Conservation (phyloP, 2,113 vertebrate species). For the Melozone crissalis region DNA sequence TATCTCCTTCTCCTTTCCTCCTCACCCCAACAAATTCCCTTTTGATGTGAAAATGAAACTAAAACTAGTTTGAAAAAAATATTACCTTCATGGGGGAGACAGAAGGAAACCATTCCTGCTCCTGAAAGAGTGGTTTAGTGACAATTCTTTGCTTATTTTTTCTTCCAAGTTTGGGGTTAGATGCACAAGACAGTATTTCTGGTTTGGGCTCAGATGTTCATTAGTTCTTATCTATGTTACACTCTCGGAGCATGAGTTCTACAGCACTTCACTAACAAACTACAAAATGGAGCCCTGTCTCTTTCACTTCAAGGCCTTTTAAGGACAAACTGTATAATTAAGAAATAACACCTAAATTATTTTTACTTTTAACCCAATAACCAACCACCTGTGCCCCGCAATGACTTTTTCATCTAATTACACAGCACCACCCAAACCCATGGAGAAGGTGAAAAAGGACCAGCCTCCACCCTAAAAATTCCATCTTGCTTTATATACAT, state of each 20-base stretch:
- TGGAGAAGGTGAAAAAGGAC: too few relatives aligned
- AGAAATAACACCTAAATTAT: background rate
- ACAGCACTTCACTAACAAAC: background rate
- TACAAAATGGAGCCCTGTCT: background rate
- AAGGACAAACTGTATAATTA: background rate
- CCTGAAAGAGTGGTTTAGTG: background rate
- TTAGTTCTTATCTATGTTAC: background rate
- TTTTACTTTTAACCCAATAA: background rate
- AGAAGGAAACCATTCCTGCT: background rate
- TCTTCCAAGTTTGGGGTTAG: background rate
- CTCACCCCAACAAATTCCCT: background rate
- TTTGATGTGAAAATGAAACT: background rate
- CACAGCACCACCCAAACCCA: background rate
- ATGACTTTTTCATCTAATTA: background rate
- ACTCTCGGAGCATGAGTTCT: background rate
- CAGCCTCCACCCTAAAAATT: background rate
- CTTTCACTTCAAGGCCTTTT: background rate
- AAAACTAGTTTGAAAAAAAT: background rate
- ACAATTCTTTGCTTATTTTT: background rate
- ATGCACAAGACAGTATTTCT: background rate
- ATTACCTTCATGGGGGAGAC: accelerated
- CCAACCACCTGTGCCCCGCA: background rate
- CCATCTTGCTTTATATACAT: background rate
- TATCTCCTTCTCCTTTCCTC: background rate
- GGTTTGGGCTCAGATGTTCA: background rate